Base-by-base conservation (phyloP, 2,797 vertebrate genomes). In the Fistularia tabacaria region DNA sequence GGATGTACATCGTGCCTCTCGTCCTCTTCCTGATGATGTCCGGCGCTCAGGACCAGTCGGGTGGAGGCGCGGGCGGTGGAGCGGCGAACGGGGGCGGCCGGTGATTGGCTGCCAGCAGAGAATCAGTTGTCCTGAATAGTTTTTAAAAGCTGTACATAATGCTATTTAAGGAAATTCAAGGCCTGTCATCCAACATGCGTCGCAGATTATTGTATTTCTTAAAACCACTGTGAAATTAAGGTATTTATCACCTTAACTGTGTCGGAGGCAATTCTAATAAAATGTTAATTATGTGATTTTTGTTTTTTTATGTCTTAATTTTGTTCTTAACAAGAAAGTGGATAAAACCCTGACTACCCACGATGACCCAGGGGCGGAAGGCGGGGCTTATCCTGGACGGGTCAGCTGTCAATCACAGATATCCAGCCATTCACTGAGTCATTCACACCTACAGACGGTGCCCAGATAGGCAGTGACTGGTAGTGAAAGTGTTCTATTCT, bases 11-110 rank as follows among this genome's bases (percentile, higher is more conserved):
- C 47, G 92, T 97, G 43, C 95, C 95, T 7, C 92, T 97, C 0
- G 94, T 96, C 62, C 93, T 97, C 54, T 97, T 96, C 85, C 83
- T 97, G 72, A 96, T 97, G 94, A 97, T 97, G 95, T 96, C 95
- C 0, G 95, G 95, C 5, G 94, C 94, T 0, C 95, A 95, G 4
- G 95, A 96, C 8, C 92, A 94, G 1, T 93, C 93, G 1, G 93
- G 93, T 44, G 93, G 93, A 42, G 90, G 93, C 7, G 91, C 88
- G 0, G 87, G 91, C 0, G 91, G 92, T 0, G 91, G 93, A 1
- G 90, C 88, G 0, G 91, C 85, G 8, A 91, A 87, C 0, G 89
- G 91, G 0, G 91, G 89, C 0, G 92, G 93, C 15, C 87, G 93
- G 72, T 88, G 77, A 91, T 71, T 10, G 12, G 7, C 9, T 37